A percentile compares a stretch with the other conserved stretches of the same genome.
Conservation (phyloP, 2,113 vertebrate species). For the Danio rerio region DNA sequence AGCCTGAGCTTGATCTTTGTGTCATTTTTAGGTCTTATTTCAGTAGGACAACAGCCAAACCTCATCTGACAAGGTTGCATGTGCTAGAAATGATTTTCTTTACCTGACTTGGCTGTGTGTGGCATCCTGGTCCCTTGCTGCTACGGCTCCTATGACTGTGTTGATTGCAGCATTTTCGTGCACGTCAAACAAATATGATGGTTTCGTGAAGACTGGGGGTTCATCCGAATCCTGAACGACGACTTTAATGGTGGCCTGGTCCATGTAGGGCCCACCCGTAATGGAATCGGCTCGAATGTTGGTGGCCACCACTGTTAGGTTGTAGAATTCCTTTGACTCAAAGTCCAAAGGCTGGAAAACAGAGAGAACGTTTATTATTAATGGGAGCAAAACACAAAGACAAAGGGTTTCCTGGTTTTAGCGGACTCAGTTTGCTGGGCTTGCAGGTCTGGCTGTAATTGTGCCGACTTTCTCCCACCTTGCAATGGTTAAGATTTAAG, state of each 20-base stretch:
- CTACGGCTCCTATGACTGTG: conserved; percentile 89
- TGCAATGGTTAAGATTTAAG: conserved; percentile 24
- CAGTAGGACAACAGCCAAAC: background rate
- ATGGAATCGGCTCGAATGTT: conserved; percentile 86
- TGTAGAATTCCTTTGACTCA: conserved; percentile 91
- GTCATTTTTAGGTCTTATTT: background rate
- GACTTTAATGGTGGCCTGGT: conserved; percentile 91
- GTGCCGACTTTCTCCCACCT: conserved; percentile 25
- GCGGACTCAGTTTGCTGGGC: conserved; percentile 67
- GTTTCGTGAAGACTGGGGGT: conserved; percentile 89
- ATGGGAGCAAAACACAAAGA: conserved; percentile 70
- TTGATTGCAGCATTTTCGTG: conserved; percentile 92
- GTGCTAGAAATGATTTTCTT: background rate
- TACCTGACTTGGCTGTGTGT: conserved; percentile 91
- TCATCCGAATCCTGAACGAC: conserved; percentile 92
- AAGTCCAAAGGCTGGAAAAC: conserved; percentile 89
- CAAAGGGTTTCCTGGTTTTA: conserved; percentile 69
- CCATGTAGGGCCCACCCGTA: conserved; percentile 88
- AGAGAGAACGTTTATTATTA: conserved; percentile 64
- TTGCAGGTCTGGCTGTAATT: conserved; percentile 70
- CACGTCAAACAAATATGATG: conserved; percentile 88
- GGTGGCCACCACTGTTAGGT: conserved; percentile 91
- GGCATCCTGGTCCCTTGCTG: conserved; percentile 88
- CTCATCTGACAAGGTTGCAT: background rate
- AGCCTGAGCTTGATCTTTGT: conserved; percentile 4